phyloP scores from a whole-genome alignment of 2,888 invertebrate species.

The Calameuta filiformis region DNA sequence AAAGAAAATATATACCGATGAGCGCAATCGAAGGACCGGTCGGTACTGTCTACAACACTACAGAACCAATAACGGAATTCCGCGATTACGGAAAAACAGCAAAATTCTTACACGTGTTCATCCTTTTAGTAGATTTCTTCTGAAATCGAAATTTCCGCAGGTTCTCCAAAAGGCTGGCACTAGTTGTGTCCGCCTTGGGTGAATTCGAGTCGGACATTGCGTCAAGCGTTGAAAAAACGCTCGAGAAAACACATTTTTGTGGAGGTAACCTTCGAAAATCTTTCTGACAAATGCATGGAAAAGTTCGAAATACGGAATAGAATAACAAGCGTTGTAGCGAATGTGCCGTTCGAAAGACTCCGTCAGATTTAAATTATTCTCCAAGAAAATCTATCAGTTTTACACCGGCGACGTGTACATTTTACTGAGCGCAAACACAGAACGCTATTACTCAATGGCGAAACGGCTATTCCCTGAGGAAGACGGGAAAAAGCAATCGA shows the following conservation, averaged over 20 bases:
- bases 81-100: slow-evolving; percentile 1
- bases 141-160: slow-evolving; percentile 78
- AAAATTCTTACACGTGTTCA: slow-evolving; percentile 51
- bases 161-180: slow-evolving; percentile 73
- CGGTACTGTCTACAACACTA: neutral
- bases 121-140: slow-evolving; percentile 68
- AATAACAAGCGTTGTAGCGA: neutral
- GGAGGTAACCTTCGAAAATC: slow-evolving; percentile 20
- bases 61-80: neutral
- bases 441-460: neutral
- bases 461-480: neutral
- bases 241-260: slow-evolving; percentile 29
- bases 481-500: neutral
- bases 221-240: slow-evolving; percentile 28
- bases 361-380: neutral
- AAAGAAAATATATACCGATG: slow-evolving; percentile 1
- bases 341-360: neutral
- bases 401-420: neutral
- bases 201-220: slow-evolving; percentile 61
- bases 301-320: neutral
- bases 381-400: neutral
- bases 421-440: neutral
- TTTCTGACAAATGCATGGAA: slow-evolving; percentile 14
- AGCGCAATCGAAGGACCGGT: neutral
- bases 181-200: slow-evolving; percentile 61